These are phyloP conservation scores for Adoxophyes honmai DNA, from an alignment of 1,140 invertebrate genomes.

Conservation along the genomic window DNA sequence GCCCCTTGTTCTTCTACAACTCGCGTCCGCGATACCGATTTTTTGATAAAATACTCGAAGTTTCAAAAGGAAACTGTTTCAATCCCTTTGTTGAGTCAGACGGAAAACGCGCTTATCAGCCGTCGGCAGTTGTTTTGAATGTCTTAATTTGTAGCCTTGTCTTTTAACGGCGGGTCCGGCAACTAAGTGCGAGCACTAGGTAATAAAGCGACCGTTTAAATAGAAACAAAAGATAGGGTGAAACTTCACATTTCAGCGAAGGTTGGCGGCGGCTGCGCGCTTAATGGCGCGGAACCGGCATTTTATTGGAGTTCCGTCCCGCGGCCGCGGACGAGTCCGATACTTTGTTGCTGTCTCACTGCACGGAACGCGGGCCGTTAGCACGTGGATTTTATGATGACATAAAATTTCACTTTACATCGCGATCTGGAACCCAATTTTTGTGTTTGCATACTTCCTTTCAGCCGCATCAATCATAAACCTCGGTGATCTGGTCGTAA, in stretches of 20 bases:
- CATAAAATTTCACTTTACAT: conserved; percentile 56
- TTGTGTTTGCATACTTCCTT: conserved; percentile 22
- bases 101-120: too few relatives aligned
- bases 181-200: too few relatives aligned
- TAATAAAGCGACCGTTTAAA: conserved; percentile 3
- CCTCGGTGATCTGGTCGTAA: conserved; percentile 16
- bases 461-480: not conserved
- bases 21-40: not conserved
- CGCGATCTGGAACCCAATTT: conserved; percentile 33
- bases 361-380: conserved; percentile 25
- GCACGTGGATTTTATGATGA: conserved; percentile 45
- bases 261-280: conserved; percentile 11
- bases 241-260: conserved; percentile 4
- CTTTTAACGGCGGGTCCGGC: too few relatives aligned
- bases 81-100: too few relatives aligned
- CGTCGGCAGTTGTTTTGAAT: too few relatives aligned
- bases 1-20: not conserved
- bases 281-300: conserved; percentile 32
- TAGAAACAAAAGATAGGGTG: conserved; percentile 26
- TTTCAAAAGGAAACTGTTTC: too few relatives aligned
- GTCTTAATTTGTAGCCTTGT: too few relatives aligned
- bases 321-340: conserved; percentile 9
- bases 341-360: conserved; percentile 12
- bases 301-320: conserved; percentile 24
- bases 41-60: not conserved